Base-by-base conservation (phyloP, 2,888 invertebrate species). In the Agonopterix heracliana region DNA sequence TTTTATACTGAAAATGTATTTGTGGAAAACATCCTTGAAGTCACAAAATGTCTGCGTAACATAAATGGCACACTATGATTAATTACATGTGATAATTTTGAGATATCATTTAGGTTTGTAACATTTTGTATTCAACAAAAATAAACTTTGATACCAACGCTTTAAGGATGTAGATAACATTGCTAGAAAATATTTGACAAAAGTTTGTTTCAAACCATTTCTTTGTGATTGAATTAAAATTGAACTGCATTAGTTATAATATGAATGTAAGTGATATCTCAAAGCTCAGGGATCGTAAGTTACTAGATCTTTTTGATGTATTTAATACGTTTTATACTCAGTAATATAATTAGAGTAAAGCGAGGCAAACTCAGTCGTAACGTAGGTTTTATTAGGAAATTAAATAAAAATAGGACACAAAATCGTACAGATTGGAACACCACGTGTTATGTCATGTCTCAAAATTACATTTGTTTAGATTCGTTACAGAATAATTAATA, bases 321-420 rank as follows among this genome's bases (percentile, higher is more conserved):
- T 85, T 85, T 84, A 75, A 83, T 81, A 83, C 81, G 79, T 85
- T 85, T 85, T 85, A 74, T 85, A 86, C 85, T 82, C 81, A 73
- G 68, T 81, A 78, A 75, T 77, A 68, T 82, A 78, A 75, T 74
- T 79, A 83, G 81, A 68, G 56, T 66, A 62, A 59, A 74, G 70
- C 72, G 74, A 77, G 71, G 65, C 71, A 64, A 68, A 76, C 59
- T 64, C 61, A 60, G 57, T 50, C 47, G 56, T 62, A 60, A 55
- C 38, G 55, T 72, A 71, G 66, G 42, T 56, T 60, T 59, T 61
- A 63, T 68, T 72, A 72, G 74, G 61, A 58, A 68, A 63, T 61
- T 4, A 40, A 38, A 44, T 44, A 44, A 34, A 44, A 34, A 34
- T 44, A 34, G 34, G 34, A 38, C 10, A 38, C 38, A 11, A 10